A percentile compares a stretch with the other conserved stretches of the same genome.
phyloP scores from a whole-genome alignment of 1,140 invertebrate genomes.

The Diachasmimorpha longicaudata region DNA sequence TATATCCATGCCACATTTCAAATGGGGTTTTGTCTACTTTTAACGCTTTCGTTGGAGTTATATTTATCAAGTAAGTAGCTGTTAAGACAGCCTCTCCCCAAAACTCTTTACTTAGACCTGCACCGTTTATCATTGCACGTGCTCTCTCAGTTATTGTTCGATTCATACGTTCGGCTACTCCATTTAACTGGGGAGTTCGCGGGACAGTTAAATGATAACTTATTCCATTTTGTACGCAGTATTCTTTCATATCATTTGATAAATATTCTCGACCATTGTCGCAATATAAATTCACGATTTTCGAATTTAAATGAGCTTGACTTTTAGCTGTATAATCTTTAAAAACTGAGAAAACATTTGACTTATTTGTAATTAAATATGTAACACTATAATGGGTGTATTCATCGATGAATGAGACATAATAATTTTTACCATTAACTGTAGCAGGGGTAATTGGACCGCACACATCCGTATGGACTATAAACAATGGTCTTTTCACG shows the following conservation, averaged over 20 bases:
- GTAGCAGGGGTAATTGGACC: background rate
- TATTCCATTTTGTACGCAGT: too few relatives aligned
- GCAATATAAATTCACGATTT: slow-evolving; percentile 17
- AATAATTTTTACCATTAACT: slow-evolving; percentile 34
- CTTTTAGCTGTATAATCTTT: slow-evolving; percentile 15
- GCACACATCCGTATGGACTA: slow-evolving; percentile 40
- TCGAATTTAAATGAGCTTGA: slow-evolving; percentile 11
- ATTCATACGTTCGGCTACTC: slow-evolving; percentile 52
- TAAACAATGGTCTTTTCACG: slow-evolving; percentile 30
- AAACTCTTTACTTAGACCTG: too few relatives aligned
- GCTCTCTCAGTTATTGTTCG: too few relatives aligned
- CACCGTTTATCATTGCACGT: too few relatives aligned
- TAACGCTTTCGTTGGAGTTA: slow-evolving; percentile 49
- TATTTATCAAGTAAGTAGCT: slow-evolving; percentile 31
- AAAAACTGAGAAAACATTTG: slow-evolving; percentile 24
- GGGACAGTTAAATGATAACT: slow-evolving; percentile 13
- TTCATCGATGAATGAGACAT: slow-evolving; percentile 24
- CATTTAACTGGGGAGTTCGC: slow-evolving; percentile 14
- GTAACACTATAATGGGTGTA: slow-evolving; percentile 28
- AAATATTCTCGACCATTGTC: slow-evolving; percentile 19
- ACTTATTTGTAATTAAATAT: slow-evolving; percentile 25
- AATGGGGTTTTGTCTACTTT: slow-evolving; percentile 52
- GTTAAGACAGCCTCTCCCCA: too few relatives aligned
- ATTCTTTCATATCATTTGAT: too few relatives aligned
- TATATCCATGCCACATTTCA: slow-evolving; percentile 59